Conservation (phyloP, 2,797 vertebrate species). For the Limosa lapponica region DNA sequence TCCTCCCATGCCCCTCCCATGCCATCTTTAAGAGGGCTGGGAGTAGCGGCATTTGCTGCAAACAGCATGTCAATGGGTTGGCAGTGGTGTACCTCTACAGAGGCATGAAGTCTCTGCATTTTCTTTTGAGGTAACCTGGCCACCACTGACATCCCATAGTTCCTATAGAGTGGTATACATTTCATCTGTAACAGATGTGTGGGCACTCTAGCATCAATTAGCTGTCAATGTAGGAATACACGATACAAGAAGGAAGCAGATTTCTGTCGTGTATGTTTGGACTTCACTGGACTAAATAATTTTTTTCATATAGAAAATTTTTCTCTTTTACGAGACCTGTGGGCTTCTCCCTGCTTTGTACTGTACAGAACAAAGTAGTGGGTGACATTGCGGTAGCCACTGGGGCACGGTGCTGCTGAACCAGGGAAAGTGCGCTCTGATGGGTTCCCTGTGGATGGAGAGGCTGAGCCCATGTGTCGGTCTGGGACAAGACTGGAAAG, state of each 20-base stretch:
- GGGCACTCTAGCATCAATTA: neutral
- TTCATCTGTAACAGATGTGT: neutral
- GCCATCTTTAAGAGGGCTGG: neutral
- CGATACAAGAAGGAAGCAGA: neutral
- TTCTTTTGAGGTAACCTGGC: neutral
- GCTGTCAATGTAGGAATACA: neutral
- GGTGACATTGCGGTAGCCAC: accelerated
- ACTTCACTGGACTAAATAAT: neutral
- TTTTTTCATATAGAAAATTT: neutral
- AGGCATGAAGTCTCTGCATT: neutral
- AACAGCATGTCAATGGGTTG: accelerated
- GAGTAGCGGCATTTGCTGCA: neutral
- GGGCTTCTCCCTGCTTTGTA: neutral
- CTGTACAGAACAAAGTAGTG: neutral
- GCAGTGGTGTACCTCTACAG: neutral
- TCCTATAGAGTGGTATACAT: neutral
- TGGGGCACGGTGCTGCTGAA: neutral
- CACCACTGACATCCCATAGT: neutral
- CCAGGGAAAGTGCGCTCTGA: neutral
- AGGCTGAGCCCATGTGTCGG: neutral
- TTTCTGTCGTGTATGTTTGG: neutral
- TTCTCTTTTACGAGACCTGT: neutral
- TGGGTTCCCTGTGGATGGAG: neutral
- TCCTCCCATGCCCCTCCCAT: accelerated
- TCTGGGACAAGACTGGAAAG: neutral